Percentiles rank a stretch among this genome's conserved stretches.
Evolutionary conservation across 1,140 invertebrate genomes (phyloP).

Genomic region (Drosophila hydei): DNA sequence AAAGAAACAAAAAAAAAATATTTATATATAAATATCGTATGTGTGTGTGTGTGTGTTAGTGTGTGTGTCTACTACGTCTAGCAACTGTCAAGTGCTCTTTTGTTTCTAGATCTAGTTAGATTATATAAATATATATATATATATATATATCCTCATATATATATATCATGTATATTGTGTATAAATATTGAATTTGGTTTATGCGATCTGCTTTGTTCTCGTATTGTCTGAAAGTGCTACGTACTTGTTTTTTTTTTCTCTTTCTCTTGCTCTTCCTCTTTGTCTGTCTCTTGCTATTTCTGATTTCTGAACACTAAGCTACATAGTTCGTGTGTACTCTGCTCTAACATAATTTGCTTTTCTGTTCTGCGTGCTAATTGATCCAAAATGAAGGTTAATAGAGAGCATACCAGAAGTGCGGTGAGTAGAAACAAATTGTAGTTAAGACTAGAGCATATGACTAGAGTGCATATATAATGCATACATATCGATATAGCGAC

Average conservation of each 20-base stretch:
- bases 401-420: constrained; percentile 3
- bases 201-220: constrained; percentile 39
- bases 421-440: constrained; percentile 15
- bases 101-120: constrained; percentile 25
- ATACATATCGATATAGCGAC: constrained; percentile 34
- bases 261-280: constrained; percentile 3
- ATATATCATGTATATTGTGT: constrained; percentile 29
- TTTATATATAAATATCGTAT: constrained; percentile 6
- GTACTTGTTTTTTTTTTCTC: constrained; percentile 36
- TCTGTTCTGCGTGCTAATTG: constrained; percentile 19
- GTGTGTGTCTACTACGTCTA: constrained; percentile 30
- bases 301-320: constrained; percentile 64
- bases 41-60: constrained; percentile 5
- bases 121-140: constrained; percentile 26
- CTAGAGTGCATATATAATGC: constrained; percentile 51
- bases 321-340: constrained; percentile 49
- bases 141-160: constrained; percentile 19
- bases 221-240: constrained; percentile 81
- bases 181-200: constrained; percentile 42
- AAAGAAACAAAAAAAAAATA: constrained; percentile 31
- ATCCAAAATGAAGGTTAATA: constrained; percentile 14
- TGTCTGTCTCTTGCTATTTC: constrained; percentile 9
- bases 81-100: constrained; percentile 50
- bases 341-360: neutral
- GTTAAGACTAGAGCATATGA: constrained; percentile 62